A percentile compares a stretch with the other conserved stretches of the same genome.
Evolutionary conservation across 2,888 invertebrate genomes (phyloP).

Genomic region (Latrodectus hesperus): DNA sequence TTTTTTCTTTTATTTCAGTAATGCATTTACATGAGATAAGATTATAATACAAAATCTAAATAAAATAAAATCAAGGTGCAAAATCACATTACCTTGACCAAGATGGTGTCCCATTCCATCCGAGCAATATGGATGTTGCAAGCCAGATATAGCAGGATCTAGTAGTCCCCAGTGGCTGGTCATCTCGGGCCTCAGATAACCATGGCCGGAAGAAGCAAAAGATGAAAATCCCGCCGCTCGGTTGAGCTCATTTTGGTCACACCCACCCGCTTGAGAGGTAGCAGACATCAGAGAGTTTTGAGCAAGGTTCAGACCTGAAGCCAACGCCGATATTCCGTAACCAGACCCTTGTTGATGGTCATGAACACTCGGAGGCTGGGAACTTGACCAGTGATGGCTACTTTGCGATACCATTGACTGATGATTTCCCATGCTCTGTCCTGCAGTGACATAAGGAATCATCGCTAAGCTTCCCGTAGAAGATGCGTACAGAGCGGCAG

Average conservation of each 20-base stretch:
- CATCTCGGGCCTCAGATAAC: constrained; percentile 65
- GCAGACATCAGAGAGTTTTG: constrained; percentile 55
- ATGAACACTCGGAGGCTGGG: constrained; percentile 51
- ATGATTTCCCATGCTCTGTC: constrained; percentile 53
- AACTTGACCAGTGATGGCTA: constrained; percentile 53
- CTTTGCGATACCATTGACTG: constrained; percentile 56
- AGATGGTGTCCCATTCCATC: constrained; percentile 64
- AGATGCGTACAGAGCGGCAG: constrained; percentile 49
- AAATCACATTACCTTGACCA: constrained; percentile 49
- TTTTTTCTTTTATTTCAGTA: too few species aligned
- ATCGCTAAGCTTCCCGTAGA: constrained; percentile 46
- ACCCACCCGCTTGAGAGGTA: constrained; percentile 46
- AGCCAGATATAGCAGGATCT: constrained; percentile 50
- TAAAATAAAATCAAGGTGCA: too few species aligned
- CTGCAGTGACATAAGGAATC: constrained; percentile 59
- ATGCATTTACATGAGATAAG: too few species aligned
- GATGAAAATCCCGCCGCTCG: constrained; percentile 59
- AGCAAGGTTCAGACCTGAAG: constrained; percentile 58
- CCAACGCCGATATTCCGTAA: constrained; percentile 59
- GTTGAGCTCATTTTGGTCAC: constrained; percentile 60
- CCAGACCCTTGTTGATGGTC: constrained; percentile 56
- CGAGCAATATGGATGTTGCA: constrained; percentile 59
- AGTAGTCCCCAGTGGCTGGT: constrained; percentile 59
- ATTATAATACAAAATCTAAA: too few species aligned
- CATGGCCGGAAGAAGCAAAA: constrained; percentile 57